Evolutionary conservation across 2,113 vertebrate genomes (phyloP), one percentile per base, ranked within the genome.

Genomic region (Dissostichus mawsoni): DNA sequence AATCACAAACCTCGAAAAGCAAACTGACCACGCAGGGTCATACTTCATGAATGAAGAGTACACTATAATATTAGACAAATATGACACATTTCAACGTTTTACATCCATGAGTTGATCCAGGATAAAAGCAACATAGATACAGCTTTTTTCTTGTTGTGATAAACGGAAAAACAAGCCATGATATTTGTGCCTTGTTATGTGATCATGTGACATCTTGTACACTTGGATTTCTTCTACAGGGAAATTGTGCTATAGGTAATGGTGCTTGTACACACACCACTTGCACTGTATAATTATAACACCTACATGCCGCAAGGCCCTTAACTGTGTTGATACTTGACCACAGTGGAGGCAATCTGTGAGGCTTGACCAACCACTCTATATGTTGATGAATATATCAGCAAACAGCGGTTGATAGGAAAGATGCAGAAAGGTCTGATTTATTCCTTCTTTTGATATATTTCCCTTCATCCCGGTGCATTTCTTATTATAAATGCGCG

Each of bases 321-420:
- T 91, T 89, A 69, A 76, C 81, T 77, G 74, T 92, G 90, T 92
- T 92, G 87, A 92, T 91, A 90, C 90, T 92, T 89, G 89, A 90
- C 88, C 89, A 70, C 44, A n/a, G 82, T 5, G 16, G 68, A 82
- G 73, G 69, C 76, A 81, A 76, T 81, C 82, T 87, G 71, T 48
- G 77, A 80, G 84, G 52, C 56, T 83, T 58, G 48, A 74, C 76
- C 65, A 14, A 52, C 69, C 83, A 75, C 87, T 87, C 67, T 65
- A 68, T 86, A 85, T 73, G 75, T 67, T 70, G 74, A 90, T 76
- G 82, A 86, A 87, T 63, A 67, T 58, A 59, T 11, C 52, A 11
- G 65, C 51, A 57, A 55, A 61, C n/a, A 47, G 66, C 6, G 0
- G 66, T 17, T 56, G 71, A 53, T 36, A 44, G 69, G 82, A 36